Base-by-base conservation (phyloP, 2,797 vertebrate species). In the Mionectes olivaceus region DNA sequence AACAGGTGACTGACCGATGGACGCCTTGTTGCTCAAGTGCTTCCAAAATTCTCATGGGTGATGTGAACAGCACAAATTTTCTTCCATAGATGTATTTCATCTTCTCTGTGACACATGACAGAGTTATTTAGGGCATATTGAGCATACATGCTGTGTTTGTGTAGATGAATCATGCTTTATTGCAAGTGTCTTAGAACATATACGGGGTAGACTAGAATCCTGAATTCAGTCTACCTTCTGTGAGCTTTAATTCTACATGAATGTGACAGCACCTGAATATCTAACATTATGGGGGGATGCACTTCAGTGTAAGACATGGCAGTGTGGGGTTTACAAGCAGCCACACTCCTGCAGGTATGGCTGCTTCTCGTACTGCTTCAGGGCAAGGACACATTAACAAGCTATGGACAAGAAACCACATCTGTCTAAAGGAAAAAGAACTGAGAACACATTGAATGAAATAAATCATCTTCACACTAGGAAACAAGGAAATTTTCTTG, bases 1-100 rank as follows among this genome's bases (percentile, higher is more conserved):
- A 94, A 82, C 19, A 82, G 32, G 41, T 59, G 70, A 75, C 13
- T 47, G 57, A 75, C 39, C 67, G 69, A 78, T 18, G 16, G 67
- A 41, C 11, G 11, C 3, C 44, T 73, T 79, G 13, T 5, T 90
- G 61, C 47, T 88, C 80, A 27, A 84, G 7, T 0, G 0, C n/a
- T 39, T 75, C 75, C 41, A 77, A 15, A 84, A 74, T 77, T 64
- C 27, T 63, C 56, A 70, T 1, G 10, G 30, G 19, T 3, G 1
- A 93, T 87, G 30, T 52, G 52, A 82, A 71, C n/a, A 77, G 23
- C 11, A 68, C 13, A 55, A 25, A 57, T 8, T 61, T 85, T 80
- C 69, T 71, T 71, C 55, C 24, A 22, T 0, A 53, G 30, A 44
- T 19, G 33, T 55, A 24, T 83, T 91, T 71, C n/a, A 56, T 44